Base-by-base conservation (phyloP, 2,888 invertebrate species). In the Andrena flavipes region DNA sequence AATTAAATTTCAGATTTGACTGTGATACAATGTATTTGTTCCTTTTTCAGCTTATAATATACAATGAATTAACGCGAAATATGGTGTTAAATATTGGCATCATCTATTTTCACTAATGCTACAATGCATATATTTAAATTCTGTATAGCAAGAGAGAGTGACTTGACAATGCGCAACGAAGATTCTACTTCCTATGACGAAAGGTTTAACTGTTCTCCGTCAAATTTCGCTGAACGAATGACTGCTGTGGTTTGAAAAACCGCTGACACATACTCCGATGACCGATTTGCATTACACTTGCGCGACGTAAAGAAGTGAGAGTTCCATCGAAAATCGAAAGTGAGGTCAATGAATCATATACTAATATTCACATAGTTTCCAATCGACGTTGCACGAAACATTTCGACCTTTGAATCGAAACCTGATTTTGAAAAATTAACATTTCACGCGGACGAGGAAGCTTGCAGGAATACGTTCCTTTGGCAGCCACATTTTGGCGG, bases 231-330 rank as follows among this genome's bases (percentile, higher is more conserved):
- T 13, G 35, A 35, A 23, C 63, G 35, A 42, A 63, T n/a, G 20
- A 42, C 56, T 3, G 13, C 13, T 16, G 29, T 33, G n/a, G 30
- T 63, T 42, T 16, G 26, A 63, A 56, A 63, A 63, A 42, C 42
- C 23, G 63, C 42, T 63, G 23, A 63, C 63, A 42, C 63, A 42
- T 26, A 23, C 42, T 63, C 63, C 23, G 33, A 63, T 26, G 63
- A 64, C 42, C 29, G 26, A 29, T 64, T 42, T 48, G 64, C 26
- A 26, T 48, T 64, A 26, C 64, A 64, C 64, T 64, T 64, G 64
- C 26, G 29, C n/a, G 26, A 48, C 26, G 42, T 42, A 26, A 48
- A 20, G 56, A 56, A 56, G 56, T 48, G 42, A 42, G 48, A 48
- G 48, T 26, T 64, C 26, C 26, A 29, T 26, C 42, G 7, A 35